Evolutionary conservation across 2,797 vertebrate genomes (phyloP), one percentile per base, ranked within the genome.

Genomic region (Apodemus agrarius): DNA sequence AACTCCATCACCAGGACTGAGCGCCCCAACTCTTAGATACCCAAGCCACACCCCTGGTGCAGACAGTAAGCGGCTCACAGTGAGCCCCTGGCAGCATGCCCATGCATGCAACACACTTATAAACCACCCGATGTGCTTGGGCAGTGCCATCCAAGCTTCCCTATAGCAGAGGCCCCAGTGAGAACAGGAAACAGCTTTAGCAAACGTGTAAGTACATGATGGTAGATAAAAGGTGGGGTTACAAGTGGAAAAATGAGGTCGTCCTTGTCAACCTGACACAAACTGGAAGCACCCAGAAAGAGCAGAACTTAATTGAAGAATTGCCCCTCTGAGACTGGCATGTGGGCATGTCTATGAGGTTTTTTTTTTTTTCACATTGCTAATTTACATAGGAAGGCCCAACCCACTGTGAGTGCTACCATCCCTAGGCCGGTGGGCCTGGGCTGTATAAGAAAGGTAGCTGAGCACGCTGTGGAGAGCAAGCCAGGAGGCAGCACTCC

Each of bases 1-100:
- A 81, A 93, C 31, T 43, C 80, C 88, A 59, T 72, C 24, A n/a
- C 2, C 34, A 86, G 67, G 6, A 26, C 9, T 21, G 74, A 95
- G n/a, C 40, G 46, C n/a, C 74, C 92, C 80, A 83, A 49, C 75
- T 91, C 79, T 78, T 89, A 43, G 91, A 78, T 74, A 72, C 78
- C 65, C 78, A 67, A 75, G 89, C 95, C 95, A 88, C 29, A 82
- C 29, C 49, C 9, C 34, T 54, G 67, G 67, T 82, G 79, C 79
- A 89, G 14, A 94, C 22, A 89, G 34, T 65, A 65, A 84, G 31
- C 2, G 31, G 13, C 21, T 80, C 40, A 12, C 21, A 10, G 67
- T 61, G 12, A 21, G 59, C 76, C 91, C 78, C 14, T 22, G 81
- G 24, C 31, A 74, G 24, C 14, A 34, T n/a, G 31, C 74, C 46